Evolutionary conservation across 2,113 vertebrate genomes (phyloP).

Genomic region (Riparia riparia): DNA sequence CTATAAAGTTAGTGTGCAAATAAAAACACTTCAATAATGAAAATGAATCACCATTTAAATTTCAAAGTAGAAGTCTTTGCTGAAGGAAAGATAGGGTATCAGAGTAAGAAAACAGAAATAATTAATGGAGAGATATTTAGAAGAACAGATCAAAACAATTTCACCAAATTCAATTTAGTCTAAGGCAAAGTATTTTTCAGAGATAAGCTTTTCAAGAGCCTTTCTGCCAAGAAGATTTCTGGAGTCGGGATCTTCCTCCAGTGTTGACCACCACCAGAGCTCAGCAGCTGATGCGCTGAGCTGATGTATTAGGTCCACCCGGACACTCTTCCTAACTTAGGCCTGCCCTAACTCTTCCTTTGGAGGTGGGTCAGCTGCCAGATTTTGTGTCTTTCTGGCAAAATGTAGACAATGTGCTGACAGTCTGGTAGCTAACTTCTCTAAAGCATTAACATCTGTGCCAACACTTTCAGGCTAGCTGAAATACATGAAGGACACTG

Average conservation of each 20-base stretch:
- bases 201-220: background rate
- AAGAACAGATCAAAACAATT: background rate
- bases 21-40: background rate
- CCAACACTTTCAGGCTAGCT: background rate
- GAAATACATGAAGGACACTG: background rate
- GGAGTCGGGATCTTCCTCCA: background rate
- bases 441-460: background rate
- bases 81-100: background rate
- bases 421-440: background rate
- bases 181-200: background rate
- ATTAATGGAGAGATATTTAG: background rate
- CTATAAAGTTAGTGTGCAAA: background rate
- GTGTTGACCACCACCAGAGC: background rate
- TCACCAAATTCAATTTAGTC: background rate
- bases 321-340: background rate
- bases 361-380: background rate
- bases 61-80: background rate
- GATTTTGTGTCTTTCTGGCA: background rate
- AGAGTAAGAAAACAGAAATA: background rate
- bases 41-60: background rate
- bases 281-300: background rate
- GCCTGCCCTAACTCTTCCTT: background rate
- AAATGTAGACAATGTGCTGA: background rate
- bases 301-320: background rate
- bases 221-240: background rate